Base-by-base conservation (phyloP, 2,797 vertebrate species). In the Enteromius fasciolatus region DNA sequence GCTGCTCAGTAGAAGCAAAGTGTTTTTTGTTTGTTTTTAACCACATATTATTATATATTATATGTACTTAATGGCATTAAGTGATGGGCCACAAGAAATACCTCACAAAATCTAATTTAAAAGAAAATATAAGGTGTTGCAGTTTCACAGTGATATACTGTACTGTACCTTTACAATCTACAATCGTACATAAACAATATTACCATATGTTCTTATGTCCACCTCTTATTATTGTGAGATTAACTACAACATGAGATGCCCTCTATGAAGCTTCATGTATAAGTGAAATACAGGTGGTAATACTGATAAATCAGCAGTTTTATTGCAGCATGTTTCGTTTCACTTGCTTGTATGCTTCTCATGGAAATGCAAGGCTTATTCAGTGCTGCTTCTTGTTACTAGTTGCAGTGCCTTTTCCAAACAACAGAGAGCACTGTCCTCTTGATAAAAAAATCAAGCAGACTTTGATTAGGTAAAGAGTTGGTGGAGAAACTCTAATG, bases 361-460 rank as follows among this genome's bases (percentile, higher is more conserved):
- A 48, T 18, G 4, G 9, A n/a, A 79, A 8, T 18, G 11, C 44
- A 14, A 39, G 14, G 15, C n/a, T 66, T 23, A 52, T 52, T n/a
- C 6, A 54, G 0, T 20, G 50, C 14, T 48, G 46, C 12, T 44
- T 17, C 36, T 4, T 61, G 20, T 10, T 67, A 46, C 6, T 18
- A 28, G 31, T n/a, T 78, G 69, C 83, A 68, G 14, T 50, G 4
- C 63, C 5, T 46, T 52, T 50, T 44, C 36, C 5, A 69, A 41
- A 81, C 83, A 84, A 57, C 78, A 84, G 83, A 77, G 78, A 69
- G 78, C 78, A 59, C 72, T 61, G n/a, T 28, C 10, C 14, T 52
- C 33, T 20, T 59, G 28, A 80, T 31, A 17, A 44, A 41, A 44
- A 64, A 28, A 31, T 73, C 25, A 50, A 66, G 59, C 20, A 50